Percentiles rank a stretch among this genome's conserved stretches.
Evolutionary conservation across 2,888 invertebrate genomes (phyloP).

Genomic region (Eupithecia subumbrata): DNA sequence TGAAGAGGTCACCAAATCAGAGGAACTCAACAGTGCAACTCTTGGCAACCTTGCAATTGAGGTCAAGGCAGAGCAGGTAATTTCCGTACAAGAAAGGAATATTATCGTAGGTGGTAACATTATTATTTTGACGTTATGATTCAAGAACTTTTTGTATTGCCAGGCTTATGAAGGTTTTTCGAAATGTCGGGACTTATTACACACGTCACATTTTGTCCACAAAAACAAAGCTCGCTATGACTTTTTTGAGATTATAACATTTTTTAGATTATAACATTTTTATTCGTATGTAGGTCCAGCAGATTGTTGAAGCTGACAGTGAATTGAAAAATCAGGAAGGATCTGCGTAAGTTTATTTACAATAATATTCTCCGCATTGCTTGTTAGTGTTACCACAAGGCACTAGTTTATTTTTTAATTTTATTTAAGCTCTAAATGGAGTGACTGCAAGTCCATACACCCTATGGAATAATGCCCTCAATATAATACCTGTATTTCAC

Average conservation of each 20-base stretch:
- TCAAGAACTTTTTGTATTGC: background rate
- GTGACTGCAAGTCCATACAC: background rate
- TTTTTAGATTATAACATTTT: no score
- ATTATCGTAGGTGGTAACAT: background rate
- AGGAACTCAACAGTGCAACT: slow-evolving; percentile 61
- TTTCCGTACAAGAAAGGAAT: slow-evolving; percentile 6
- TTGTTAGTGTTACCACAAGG: background rate
- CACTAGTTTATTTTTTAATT: background rate
- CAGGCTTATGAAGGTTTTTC: background rate
- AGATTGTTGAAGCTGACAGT: slow-evolving; percentile 44
- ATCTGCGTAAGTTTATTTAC: slow-evolving; percentile 55
- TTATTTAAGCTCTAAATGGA: background rate
- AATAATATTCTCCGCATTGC: background rate
- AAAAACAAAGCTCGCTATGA: background rate
- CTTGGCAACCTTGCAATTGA: slow-evolving; percentile 65
- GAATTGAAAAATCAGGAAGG: slow-evolving; percentile 51
- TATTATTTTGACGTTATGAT: background rate
- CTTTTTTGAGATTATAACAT: background rate
- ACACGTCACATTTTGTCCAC: background rate
- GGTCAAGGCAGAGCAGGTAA: slow-evolving; percentile 63
- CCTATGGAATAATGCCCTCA: background rate
- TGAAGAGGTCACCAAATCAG: slow-evolving; percentile 41
- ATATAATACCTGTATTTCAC: slow-evolving; percentile 16
- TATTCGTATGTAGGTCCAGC: slow-evolving; percentile 42
- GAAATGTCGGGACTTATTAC: background rate